A percentile compares a stretch with the other conserved stretches of the same genome.
phyloP scores from a whole-genome alignment of 2,888 invertebrate species.

The Omphaloscelis lunosa region DNA sequence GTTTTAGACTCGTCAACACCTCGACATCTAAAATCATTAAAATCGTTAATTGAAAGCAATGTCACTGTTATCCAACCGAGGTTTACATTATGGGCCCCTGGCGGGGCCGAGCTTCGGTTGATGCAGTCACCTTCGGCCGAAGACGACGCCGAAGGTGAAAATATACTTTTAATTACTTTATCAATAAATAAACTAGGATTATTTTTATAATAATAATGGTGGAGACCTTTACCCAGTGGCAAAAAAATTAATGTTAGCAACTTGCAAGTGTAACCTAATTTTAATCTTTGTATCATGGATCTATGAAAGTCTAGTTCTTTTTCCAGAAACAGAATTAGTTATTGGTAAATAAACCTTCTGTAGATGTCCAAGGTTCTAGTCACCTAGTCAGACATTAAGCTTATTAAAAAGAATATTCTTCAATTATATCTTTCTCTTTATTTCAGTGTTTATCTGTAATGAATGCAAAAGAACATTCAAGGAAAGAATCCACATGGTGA shows the following conservation, averaged over 20 bases:
- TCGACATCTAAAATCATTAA: slow-evolving; percentile 55
- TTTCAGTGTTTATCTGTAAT: slow-evolving; percentile 84
- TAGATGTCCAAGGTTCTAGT: background rate
- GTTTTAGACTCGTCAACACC: slow-evolving; percentile 54
- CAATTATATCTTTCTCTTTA: slow-evolving; percentile 56
- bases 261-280: background rate
- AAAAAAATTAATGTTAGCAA: background rate
- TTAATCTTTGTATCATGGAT: background rate
- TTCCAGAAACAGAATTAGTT: background rate
- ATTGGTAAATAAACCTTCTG: background rate
- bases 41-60: slow-evolving; percentile 58
- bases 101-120: slow-evolving; percentile 49
- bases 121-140: slow-evolving; percentile 59
- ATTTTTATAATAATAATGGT: background rate
- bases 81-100: slow-evolving; percentile 37
- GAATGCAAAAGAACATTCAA: slow-evolving; percentile 83
- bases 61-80: slow-evolving; percentile 57
- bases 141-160: slow-evolving; percentile 59
- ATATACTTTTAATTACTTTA: slow-evolving; percentile 13
- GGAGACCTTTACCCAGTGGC: background rate
- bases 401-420: slow-evolving; percentile 2
- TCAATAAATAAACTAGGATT: background rate
- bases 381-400: background rate
- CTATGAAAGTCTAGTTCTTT: background rate
- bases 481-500: slow-evolving; percentile 79